Conservation (phyloP, 1,140 invertebrate genomes). For the Drosophila azteca region DNA sequence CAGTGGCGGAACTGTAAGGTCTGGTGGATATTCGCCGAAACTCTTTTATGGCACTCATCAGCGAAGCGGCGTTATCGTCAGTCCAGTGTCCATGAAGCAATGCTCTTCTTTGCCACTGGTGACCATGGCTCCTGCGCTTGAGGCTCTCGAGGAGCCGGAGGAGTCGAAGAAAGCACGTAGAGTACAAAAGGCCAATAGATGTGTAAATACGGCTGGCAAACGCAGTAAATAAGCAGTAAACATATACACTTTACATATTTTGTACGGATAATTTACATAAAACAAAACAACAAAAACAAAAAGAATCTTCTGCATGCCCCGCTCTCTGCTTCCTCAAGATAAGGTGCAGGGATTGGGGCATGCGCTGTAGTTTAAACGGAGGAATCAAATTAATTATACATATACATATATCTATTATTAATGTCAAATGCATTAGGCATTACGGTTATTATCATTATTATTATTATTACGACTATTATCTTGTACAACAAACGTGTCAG, state of each 20-base stretch:
- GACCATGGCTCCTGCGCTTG: slow-evolving; percentile 3
- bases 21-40: slow-evolving; percentile 64
- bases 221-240: slow-evolving; percentile 80
- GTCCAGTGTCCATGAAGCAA: slow-evolving; percentile 69
- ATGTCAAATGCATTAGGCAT: slow-evolving; percentile 68
- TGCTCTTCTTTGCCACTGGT: neutral
- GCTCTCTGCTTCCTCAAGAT: slow-evolving; percentile 4
- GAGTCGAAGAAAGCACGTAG: slow-evolving; percentile 83
- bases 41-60: slow-evolving; percentile 77
- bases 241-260: slow-evolving; percentile 71
- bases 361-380: slow-evolving; percentile 64
- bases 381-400: slow-evolving; percentile 73
- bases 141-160: slow-evolving; percentile 41
- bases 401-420: slow-evolving; percentile 59
- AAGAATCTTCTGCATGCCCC: slow-evolving; percentile 15
- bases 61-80: slow-evolving; percentile 74
- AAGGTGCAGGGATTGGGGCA: slow-evolving; percentile 13
- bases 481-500: slow-evolving; percentile 57
- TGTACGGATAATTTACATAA: slow-evolving; percentile 73
- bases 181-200: slow-evolving; percentile 83
- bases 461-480: slow-evolving; percentile 55
- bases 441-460: slow-evolving; percentile 66
- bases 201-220: slow-evolving; percentile 80
- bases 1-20: neutral
- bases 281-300: slow-evolving; percentile 20